Conservation (phyloP, 2,113 vertebrate species). For the Daubentonia madagascariensis region DNA sequence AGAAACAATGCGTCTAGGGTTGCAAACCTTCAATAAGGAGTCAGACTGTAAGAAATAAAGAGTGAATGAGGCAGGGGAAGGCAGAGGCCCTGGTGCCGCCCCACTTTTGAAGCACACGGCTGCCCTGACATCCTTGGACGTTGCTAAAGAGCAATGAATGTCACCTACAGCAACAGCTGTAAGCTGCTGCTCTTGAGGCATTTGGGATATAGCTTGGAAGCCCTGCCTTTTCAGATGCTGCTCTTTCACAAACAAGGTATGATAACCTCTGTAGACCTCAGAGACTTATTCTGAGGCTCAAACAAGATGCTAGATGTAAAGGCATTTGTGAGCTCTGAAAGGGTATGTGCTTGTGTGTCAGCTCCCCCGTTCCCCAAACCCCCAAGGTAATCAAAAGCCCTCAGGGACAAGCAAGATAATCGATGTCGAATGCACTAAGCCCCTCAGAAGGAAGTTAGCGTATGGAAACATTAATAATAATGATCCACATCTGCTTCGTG, state of each 20-base stretch:
- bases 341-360: neutral
- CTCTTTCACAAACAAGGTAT: neutral
- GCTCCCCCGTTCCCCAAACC: neutral
- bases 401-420: neutral
- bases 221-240: conserved; percentile 13
- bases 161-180: neutral
- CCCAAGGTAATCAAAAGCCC: neutral
- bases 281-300: neutral
- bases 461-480: conserved; percentile 44
- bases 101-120: neutral
- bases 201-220: neutral
- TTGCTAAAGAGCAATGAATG: neutral
- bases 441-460: conserved; percentile 1
- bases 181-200: neutral
- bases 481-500: conserved; percentile 24
- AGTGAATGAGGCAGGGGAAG: neutral
- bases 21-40: neutral
- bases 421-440: neutral
- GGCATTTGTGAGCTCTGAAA: neutral
- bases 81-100: neutral
- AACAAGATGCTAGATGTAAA: conserved; percentile 5
- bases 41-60: neutral
- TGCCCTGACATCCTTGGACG: neutral
- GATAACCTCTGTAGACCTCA: conserved; percentile 11
- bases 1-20: neutral